Base-by-base conservation (phyloP, 2,888 invertebrate species). In the Xestia xanthographa region DNA sequence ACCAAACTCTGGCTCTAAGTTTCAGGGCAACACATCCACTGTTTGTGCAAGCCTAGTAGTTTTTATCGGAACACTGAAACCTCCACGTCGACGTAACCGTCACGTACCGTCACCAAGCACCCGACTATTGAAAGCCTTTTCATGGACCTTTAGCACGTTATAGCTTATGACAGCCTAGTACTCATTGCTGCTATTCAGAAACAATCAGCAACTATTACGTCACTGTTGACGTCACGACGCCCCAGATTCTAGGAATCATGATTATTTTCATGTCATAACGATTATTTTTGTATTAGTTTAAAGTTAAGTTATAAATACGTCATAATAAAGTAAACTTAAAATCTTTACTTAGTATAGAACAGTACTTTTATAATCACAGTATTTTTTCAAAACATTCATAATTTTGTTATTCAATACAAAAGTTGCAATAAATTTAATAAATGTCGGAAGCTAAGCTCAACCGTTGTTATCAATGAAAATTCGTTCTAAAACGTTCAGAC, bases 101-200 rank as follows among this genome's bases (percentile, higher is more conserved):
- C 78, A 78, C 26, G 43, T 26, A 2, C 6, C 38, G 50, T 63
- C 41, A 74, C 14, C 9, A 50, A 68, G 26, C 1, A 5, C 17
- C n/a, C 1, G 1, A 41, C 17, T 20, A 41, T 41, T n/a, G 8
- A 20, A 66, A 75, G 53, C 48, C 56, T 60, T 62, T 41, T 22
- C 50, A 45, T 45, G 34, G 17, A 20, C 34, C 14, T 50, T 38
- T 75, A 75, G 66, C 38, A 5, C 12, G 45, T 48, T 22, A 3
- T 11, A 26, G 17, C 66, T 89, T 89, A 91, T 95, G 91, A 34
- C 68, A 5, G 53, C 93, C 91, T 94, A 81, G 92, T 94, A 92
- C 85, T 69, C 88, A 91, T 88, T 83, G 84, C 89, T 87, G 87
- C 88, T 82, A 88, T 90, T 71, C 75, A 84, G 85, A 88, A 92